A percentile compares a stretch with the other conserved stretches of the same genome.
These are phyloP conservation scores for Calameuta filiformis DNA, from an alignment of 2,888 invertebrate genomes.

Conservation along the genomic window DNA sequence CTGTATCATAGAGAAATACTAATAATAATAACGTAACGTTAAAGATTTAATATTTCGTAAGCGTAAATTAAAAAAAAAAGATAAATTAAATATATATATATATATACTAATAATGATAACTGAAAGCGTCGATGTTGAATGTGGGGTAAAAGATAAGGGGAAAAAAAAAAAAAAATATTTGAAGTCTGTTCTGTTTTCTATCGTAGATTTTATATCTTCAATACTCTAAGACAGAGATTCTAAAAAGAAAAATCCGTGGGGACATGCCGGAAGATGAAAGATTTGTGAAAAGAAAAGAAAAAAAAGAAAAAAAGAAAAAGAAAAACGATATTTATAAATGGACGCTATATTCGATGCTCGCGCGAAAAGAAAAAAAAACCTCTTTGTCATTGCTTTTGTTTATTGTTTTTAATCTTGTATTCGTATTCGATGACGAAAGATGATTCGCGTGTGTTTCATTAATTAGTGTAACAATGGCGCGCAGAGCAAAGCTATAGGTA, in stretches of 20 bases:
- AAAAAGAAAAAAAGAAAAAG: background rate
- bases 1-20: conserved; percentile 52
- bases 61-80: conserved; percentile 27
- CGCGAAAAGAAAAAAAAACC: conserved; percentile 12
- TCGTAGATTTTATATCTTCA: conserved; percentile 66
- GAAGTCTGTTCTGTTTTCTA: conserved; percentile 64
- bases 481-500: no score
- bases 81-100: conserved; percentile 16
- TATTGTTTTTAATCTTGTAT: background rate
- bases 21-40: conserved; percentile 32
- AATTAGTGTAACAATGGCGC: no score
- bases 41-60: conserved; percentile 20
- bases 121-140: conserved; percentile 57
- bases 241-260: conserved; percentile 24
- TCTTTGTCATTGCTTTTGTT: conserved; percentile 11
- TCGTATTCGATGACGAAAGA: no score
- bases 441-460: no score
- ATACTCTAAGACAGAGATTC: conserved; percentile 54
- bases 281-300: conserved; percentile 30
- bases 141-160: conserved; percentile 43
- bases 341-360: conserved; percentile 17
- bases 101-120: conserved; percentile 29
- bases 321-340: conserved; percentile 8
- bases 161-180: conserved; percentile 43
- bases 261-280: conserved; percentile 15